phyloP scores from a whole-genome alignment of 2,113 vertebrate genomes.

The Austrofundulus limnaeus region DNA sequence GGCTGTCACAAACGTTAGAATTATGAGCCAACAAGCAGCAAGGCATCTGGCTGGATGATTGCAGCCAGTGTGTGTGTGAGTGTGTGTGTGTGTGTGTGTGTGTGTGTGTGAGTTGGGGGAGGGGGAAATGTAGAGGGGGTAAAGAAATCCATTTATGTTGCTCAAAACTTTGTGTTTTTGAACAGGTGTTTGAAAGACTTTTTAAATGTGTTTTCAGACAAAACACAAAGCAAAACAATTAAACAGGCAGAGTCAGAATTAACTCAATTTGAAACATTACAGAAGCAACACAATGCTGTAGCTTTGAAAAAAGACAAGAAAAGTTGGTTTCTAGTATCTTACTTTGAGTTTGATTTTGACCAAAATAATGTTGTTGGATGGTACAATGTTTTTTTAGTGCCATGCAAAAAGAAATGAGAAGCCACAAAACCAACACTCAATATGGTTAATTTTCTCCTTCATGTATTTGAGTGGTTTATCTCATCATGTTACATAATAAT shows the following conservation, averaged over 20 bases:
- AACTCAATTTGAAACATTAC: background rate
- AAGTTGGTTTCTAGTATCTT: background rate
- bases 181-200: background rate
- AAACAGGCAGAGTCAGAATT: background rate
- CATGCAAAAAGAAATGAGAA: background rate
- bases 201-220: background rate
- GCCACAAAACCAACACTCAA: background rate
- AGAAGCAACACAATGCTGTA: background rate
- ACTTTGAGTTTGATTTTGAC: background rate
- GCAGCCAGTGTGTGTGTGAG: slow-evolving; percentile 14
- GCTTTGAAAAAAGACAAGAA: background rate
- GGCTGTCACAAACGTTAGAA: slow-evolving; percentile 40
- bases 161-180: background rate
- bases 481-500: no score
- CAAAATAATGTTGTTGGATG: no score
- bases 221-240: background rate
- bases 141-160: background rate
- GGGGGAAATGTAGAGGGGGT: no score
- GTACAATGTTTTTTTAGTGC: no score
- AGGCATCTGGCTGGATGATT: slow-evolving; percentile 30
- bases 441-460: background rate
- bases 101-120: slow-evolving; percentile 3
- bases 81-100: slow-evolving; percentile 17
- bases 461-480: no score
- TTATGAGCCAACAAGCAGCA: slow-evolving; percentile 30